Base-by-base conservation (phyloP, 2,113 vertebrate genomes). In the Mixornis gularis region DNA sequence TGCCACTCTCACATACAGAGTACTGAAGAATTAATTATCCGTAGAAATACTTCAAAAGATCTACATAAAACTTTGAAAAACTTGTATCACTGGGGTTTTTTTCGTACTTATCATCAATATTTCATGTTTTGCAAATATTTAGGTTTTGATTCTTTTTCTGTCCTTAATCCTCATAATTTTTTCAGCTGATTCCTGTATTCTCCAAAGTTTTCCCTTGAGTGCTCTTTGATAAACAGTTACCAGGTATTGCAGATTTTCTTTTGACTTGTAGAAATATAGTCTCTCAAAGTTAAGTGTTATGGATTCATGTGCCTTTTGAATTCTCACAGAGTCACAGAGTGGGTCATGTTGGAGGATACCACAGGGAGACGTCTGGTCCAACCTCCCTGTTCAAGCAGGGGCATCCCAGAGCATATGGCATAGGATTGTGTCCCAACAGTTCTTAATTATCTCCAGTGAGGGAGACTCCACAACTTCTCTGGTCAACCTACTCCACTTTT, bases 71-170 rank as follows among this genome's bases (percentile, higher is more conserved):
- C 32, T 6, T 30, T n/a, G 30, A 59, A 55, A 85, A 51, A 34
- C 1, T 40, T 60, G 4, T 6, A 52, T 29, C 27, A 43, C 14
- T 51, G 17, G 10, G 3, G 0, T 7, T 48, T 4, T 46, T 66
- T 55, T 17, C 3, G 10, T 40, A 18, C 64, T 84, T 65, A 19
- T 40, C 4, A 71, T 29, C 6, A 51, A 1, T 82, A 48, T 69
- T 90, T 79, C 56, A 43, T 5, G 3, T 90, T 84, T 90, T 79
- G 12, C 6, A 55, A 26, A 66, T 26, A 38, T n/a, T 82, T 71
- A 5, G 0, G 1, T 49, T 70, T 73, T 62, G 2, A 48, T 62
- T 84, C 1, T 69, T 89, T 38, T 76, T 51, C 18, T 78, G 4
- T 48, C 13, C 12, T 34, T 83, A 63, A 68, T 40, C 9, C 19